phyloP scores from a whole-genome alignment of 1,140 invertebrate genomes.

The Tetramorium alpestre region DNA sequence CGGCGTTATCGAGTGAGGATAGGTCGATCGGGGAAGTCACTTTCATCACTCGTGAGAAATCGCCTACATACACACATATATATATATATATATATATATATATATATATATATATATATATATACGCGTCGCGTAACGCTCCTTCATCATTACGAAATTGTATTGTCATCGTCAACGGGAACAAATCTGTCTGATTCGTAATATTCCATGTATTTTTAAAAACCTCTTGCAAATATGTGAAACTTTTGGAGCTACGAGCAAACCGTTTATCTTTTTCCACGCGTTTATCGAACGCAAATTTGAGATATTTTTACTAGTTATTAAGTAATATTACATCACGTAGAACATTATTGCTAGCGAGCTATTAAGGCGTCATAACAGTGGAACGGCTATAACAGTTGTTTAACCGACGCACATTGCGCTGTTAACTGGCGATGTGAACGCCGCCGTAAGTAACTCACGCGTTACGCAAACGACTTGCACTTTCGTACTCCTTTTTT shows the following conservation, averaged over 20 bases:
- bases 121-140: not conserved
- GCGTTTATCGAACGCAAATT: not conserved
- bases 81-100: too few relatives aligned
- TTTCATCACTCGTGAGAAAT: slow-evolving; percentile 48
- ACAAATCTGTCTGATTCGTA: not conserved
- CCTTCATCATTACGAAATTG: slow-evolving; percentile 1
- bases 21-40: slow-evolving; percentile 45
- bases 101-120: too few relatives aligned
- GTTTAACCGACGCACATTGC: not conserved
- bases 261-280: not conserved
- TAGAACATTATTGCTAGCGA: not conserved
- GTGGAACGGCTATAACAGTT: not conserved
- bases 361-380: not conserved
- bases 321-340: not conserved
- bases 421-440: slow-evolving; percentile 62
- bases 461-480: slow-evolving; percentile 79
- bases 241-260: not conserved
- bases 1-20: slow-evolving; percentile 31
- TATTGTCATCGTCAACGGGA: slow-evolving; percentile 8
- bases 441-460: slow-evolving; percentile 68
- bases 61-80: not conserved
- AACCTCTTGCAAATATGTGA: not conserved
- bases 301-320: not conserved
- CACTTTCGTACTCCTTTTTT: slow-evolving; percentile 77
- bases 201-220: not conserved